phyloP scores from a whole-genome alignment of 2,888 invertebrate species.

The Dynastes tityus region DNA sequence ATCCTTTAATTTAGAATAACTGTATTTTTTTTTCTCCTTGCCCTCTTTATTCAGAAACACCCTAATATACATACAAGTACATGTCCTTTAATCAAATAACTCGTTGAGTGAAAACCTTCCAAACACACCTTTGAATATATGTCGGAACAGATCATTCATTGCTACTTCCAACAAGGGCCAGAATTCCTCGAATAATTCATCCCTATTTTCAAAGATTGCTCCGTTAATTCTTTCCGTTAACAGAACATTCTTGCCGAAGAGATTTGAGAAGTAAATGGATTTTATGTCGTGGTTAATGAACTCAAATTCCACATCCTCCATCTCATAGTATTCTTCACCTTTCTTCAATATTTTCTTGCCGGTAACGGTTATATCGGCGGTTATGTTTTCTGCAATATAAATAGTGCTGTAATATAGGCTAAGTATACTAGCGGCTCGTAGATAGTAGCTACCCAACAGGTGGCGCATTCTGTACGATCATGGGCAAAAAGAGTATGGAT shows the following conservation, averaged over 20 bases:
- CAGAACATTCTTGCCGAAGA: constrained; percentile 59
- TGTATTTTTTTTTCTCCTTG: too few relatives aligned
- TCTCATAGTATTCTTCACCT: background rate
- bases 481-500: too few relatives aligned
- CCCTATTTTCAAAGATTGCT: constrained; percentile 58
- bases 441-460: too few relatives aligned
- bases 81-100: constrained; percentile 51
- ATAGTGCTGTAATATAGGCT: too few relatives aligned
- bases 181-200: constrained; percentile 57
- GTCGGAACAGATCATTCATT: constrained; percentile 52
- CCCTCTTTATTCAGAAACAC: too few relatives aligned
- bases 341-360: background rate
- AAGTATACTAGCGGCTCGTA: too few relatives aligned
- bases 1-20: too few relatives aligned
- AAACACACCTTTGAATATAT: constrained; percentile 55
- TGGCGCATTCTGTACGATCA: too few relatives aligned
- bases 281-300: background rate
- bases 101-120: constrained; percentile 55
- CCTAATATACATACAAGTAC: background rate
- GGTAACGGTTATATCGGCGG: background rate
- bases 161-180: constrained; percentile 58
- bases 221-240: constrained; percentile 58
- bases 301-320: background rate
- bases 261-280: constrained; percentile 56
- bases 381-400: background rate